phyloP scores from a whole-genome alignment of 2,797 vertebrate species.

The Euphonia xanthogaster region DNA sequence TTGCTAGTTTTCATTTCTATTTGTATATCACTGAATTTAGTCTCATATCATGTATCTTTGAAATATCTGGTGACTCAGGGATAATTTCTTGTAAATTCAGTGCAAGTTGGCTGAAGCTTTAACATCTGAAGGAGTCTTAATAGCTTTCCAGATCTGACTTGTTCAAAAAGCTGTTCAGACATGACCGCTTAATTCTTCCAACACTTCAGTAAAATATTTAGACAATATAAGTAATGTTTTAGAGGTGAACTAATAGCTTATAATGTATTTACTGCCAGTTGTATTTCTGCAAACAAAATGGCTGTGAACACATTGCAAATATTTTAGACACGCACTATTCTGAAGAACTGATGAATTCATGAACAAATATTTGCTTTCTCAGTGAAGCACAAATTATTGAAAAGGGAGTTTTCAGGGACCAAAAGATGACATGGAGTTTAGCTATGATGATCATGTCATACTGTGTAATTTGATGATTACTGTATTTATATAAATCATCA shows the following conservation, averaged over 20 bases:
- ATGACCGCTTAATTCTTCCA: constrained; percentile 23
- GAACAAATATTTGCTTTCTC: not conserved
- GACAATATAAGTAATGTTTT: not conserved
- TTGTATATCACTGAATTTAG: not conserved
- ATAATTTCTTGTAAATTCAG: constrained; percentile 35
- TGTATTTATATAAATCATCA: not conserved
- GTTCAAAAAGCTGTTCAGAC: constrained; percentile 44
- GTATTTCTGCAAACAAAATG: not conserved
- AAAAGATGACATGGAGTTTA: not conserved
- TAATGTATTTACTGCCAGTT: not conserved
- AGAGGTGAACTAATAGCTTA: not conserved
- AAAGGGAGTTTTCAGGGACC: not conserved
- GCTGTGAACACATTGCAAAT: not conserved
- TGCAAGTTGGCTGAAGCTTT: constrained; percentile 9
- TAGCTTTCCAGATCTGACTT: constrained; percentile 54
- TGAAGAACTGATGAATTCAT: not conserved
- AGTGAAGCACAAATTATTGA: not conserved
- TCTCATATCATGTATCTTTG: not conserved
- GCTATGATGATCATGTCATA: not conserved
- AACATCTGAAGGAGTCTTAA: constrained; percentile 22
- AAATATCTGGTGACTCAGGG: constrained; percentile 29
- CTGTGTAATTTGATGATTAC: not conserved
- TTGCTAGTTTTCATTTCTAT: not conserved
- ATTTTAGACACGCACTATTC: not conserved
- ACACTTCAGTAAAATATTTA: constrained; percentile 3